Conservation (phyloP, 2,888 invertebrate species). For the Chorisops tibialis region DNA sequence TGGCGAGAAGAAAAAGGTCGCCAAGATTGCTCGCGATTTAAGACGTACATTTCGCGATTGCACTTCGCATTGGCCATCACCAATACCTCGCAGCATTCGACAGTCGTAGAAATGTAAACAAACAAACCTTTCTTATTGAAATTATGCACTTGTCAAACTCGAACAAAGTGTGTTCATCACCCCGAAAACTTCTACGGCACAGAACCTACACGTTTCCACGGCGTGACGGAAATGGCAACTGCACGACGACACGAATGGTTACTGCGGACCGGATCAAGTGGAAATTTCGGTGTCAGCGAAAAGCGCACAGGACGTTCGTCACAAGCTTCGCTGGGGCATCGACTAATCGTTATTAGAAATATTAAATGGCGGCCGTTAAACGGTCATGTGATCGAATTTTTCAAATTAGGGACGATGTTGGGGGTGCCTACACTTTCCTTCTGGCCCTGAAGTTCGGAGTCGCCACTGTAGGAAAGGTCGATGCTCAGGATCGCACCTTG, state of each 20-base stretch:
- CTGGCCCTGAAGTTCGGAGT: no score
- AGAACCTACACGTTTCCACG: background rate
- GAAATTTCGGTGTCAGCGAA: background rate
- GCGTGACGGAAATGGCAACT: constrained; percentile 2
- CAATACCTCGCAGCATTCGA: no score
- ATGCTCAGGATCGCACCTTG: no score
- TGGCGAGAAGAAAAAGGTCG: no score
- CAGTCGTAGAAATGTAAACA: no score
- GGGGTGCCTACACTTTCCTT: no score
- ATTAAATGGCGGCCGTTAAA: constrained; percentile 56
- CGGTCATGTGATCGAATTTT: constrained; percentile 56
- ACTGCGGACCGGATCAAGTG: background rate
- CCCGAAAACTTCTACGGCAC: no score
- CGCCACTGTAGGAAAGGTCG: no score
- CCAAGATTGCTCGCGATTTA: no score
- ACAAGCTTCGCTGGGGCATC: constrained; percentile 9
- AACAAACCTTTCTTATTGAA: no score
- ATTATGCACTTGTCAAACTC: background rate
- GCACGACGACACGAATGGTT: background rate
- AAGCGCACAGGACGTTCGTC: constrained; percentile 44
- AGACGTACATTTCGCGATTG: no score
- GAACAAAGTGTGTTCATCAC: background rate
- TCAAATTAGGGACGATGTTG: constrained; percentile 53
- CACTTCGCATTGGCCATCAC: no score
- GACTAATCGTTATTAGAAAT: constrained; percentile 41